These are phyloP conservation scores for Protodeltote pygarga DNA, from an alignment of 2,888 invertebrate genomes.

Conservation along the genomic window DNA sequence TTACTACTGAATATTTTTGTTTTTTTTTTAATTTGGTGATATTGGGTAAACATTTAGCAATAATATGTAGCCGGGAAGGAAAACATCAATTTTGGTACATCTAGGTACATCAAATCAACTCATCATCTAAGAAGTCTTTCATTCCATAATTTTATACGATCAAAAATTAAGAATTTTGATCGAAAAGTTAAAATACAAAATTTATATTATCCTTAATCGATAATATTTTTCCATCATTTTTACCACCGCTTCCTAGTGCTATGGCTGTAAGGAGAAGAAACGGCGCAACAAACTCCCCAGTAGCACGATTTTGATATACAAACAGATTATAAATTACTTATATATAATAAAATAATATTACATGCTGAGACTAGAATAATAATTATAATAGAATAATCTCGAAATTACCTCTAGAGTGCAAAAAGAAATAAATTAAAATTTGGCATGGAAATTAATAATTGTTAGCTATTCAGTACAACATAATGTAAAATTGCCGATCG, in stretches of 20 bases:
- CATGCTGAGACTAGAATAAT: too few species aligned
- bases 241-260: too few species aligned
- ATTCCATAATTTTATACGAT: conserved; percentile 2
- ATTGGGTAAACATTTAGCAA: conserved; percentile 17
- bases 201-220: conserved; percentile 6
- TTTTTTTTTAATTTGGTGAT: conserved; percentile 12
- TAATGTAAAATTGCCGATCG: conserved; percentile 17
- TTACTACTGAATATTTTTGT: conserved; percentile 22
- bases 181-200: conserved; percentile 2
- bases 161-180: too few species aligned
- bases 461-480: conserved; percentile 3
- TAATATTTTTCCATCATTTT: too few species aligned
- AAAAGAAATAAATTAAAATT: conserved; percentile 20
- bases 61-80: neutral
- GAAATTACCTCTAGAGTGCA: too few species aligned
- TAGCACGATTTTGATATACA: too few species aligned
- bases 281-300: too few species aligned
- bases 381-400: too few species aligned
- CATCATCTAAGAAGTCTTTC: conserved; percentile 28
- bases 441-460: conserved; percentile 18
- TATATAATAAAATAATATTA: too few species aligned
- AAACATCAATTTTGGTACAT: neutral
- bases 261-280: too few species aligned
- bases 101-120: conserved; percentile 15
- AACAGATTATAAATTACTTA: too few species aligned